phyloP scores from a whole-genome alignment of 2,797 vertebrate genomes.

The Tokudaia muenninki region DNA sequence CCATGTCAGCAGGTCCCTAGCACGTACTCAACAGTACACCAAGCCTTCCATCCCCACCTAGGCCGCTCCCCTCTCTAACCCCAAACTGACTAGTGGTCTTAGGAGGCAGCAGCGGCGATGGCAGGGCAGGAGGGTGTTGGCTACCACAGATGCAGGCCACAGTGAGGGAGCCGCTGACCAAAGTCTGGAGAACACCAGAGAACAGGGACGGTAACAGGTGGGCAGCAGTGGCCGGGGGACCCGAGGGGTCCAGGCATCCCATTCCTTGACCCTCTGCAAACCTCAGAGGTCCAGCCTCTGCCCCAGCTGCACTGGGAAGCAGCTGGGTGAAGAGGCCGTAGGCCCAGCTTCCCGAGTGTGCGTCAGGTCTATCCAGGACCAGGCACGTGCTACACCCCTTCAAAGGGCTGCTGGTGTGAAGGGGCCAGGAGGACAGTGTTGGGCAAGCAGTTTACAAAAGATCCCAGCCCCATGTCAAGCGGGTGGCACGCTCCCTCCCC shows the following conservation, averaged over 20 bases:
- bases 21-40: slow-evolving; percentile 43
- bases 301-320: background rate
- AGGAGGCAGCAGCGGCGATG: background rate
- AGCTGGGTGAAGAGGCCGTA: background rate
- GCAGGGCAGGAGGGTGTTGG: background rate
- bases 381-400: background rate
- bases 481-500: background rate
- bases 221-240: background rate
- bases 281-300: background rate
- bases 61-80: slow-evolving; percentile 1
- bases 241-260: background rate
- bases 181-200: background rate
- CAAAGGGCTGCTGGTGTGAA: background rate
- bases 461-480: background rate
- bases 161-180: slow-evolving; percentile 10
- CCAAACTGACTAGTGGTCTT: slow-evolving; percentile 24
- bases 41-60: background rate
- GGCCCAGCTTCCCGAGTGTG: background rate
- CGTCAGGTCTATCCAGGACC: background rate
- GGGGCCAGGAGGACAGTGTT: background rate
- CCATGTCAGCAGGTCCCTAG: slow-evolving; percentile 63
- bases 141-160: slow-evolving; percentile 23
- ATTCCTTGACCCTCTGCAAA: background rate
- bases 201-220: background rate
- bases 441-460: slow-evolving; percentile 1